Evolutionary conservation across 2,888 invertebrate species (phyloP), one percentile per base, ranked within the genome.

Genomic region (Pristionchus entomophagus): DNA sequence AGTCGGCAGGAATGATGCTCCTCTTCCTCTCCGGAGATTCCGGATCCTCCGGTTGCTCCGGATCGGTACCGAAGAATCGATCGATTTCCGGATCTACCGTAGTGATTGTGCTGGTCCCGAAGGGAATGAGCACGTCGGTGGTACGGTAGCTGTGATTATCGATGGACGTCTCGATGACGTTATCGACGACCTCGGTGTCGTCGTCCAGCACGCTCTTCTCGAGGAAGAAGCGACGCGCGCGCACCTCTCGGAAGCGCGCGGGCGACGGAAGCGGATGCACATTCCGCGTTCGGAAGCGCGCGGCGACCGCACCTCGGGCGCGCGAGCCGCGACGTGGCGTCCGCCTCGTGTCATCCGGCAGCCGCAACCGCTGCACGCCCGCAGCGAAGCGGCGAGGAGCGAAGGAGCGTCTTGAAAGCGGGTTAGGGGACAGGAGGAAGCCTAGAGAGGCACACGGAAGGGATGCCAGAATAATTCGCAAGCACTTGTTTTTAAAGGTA

Each of bases 141-240:
- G 78, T 78, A 78, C 78, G 78, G 78, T 78, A 78, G n/a, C n/a
- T n/a, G n/a, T n/a, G n/a, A 0, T 29, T 45, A 78, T 78, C 51
- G 35, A 69, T 69, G 3, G 69, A 69, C 3, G 69, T 38, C 41
- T 69, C 69, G 69, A 69, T 8, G 8, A 69, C 69, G 35, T 19
- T n/a, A n/a, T 69, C 69, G 35, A 69, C 17, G 5, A 69, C 41
- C n/a, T 69, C 69, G 38, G 35, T 17, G 26, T 78, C 29, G 2
- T 78, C 49, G 32, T 78, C 78, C 5, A 49, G 22, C 45, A 49
- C 78, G 29, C 78, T 78, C 78, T 78, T 78, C 19, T 69, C 69
- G 29, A 78, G 22, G 51, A 49, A 53, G 81, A 81, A 81, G 32
- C 81, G 53, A 17, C 81, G 81, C 35, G 45, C 29, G 35, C 32